These are phyloP conservation scores for Drosophila ohnishii DNA, from an alignment of 1,140 invertebrate species.

Conservation along the genomic window DNA sequence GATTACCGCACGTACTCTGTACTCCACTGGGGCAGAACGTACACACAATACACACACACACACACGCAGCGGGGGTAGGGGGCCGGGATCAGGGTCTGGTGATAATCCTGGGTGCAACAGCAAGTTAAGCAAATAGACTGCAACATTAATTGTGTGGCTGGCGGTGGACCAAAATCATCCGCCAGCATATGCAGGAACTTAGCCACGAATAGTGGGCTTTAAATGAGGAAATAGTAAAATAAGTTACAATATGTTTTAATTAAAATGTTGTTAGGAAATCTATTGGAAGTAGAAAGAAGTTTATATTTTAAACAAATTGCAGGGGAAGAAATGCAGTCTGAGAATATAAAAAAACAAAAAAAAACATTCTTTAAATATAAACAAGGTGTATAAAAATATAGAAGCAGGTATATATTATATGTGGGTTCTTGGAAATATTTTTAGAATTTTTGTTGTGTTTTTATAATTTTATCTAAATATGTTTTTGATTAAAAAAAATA, in stretches of 20 bases:
- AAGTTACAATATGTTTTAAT: neutral
- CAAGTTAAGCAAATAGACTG: slow-evolving; percentile 81
- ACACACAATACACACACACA: slow-evolving; percentile 44
- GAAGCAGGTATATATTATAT: no score
- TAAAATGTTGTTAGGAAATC: no score
- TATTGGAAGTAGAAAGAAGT: no score
- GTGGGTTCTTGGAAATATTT: no score
- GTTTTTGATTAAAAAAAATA: neutral
- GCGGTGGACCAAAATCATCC: slow-evolving; percentile 43
- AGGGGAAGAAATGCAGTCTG: no score
- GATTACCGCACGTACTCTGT: slow-evolving; percentile 67
- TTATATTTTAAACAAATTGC: neutral
- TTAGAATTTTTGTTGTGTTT: no score
- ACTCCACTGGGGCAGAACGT: slow-evolving; percentile 63
- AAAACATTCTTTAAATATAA: neutral
- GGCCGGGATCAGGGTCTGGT: slow-evolving; percentile 10
- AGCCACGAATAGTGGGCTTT: slow-evolving; percentile 17
- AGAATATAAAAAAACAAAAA: neutral
- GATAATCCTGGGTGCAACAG: slow-evolving; percentile 53
- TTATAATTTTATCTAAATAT: neutral
- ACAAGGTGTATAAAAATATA: no score
- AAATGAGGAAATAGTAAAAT: neutral
- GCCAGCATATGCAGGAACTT: slow-evolving; percentile 10
- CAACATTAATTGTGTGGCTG: slow-evolving; percentile 79
- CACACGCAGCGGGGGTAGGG: slow-evolving; percentile 12